These are phyloP conservation scores for Macrosteles quadrilineatus DNA, from an alignment of 1,140 invertebrate species.

Conservation along the genomic window DNA sequence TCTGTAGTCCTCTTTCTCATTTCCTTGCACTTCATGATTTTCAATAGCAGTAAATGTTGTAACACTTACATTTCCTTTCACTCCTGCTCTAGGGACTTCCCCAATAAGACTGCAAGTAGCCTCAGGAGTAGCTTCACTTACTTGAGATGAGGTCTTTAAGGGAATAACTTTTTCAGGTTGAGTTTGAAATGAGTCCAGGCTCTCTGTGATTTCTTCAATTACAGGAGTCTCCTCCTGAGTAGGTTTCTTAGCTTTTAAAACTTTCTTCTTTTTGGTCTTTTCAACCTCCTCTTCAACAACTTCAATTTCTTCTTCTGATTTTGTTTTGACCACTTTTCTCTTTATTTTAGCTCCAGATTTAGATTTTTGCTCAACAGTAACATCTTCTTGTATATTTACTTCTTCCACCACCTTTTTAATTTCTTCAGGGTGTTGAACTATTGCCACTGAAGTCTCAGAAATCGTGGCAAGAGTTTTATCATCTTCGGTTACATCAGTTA, in stretches of 20 bases:
- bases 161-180: constrained; percentile 41
- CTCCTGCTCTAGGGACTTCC: constrained; percentile 28
- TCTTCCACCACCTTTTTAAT: constrained; percentile 29
- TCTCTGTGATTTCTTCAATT: constrained; percentile 46
- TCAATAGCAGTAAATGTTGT: constrained; percentile 39
- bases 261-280: constrained; percentile 46
- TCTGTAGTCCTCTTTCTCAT: constrained; percentile 55
- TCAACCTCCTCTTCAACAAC: constrained; percentile 39
- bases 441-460: constrained; percentile 31
- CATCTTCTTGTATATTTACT: constrained; percentile 39
- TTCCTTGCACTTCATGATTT: constrained; percentile 48
- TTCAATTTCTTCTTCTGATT: constrained; percentile 39
- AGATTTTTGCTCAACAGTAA: constrained; percentile 50
- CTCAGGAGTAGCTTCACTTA: constrained; percentile 43
- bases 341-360: constrained; percentile 41
- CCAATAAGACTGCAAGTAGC: constrained; percentile 35
- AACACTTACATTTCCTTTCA: constrained; percentile 32
- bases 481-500: constrained; percentile 42
- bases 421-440: constrained; percentile 41
- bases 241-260: constrained; percentile 44
- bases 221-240: constrained; percentile 47
- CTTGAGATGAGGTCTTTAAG: constrained; percentile 39
- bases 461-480: constrained; percentile 30
- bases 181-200: constrained; percentile 37
- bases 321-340: constrained; percentile 45